Base-by-base conservation (phyloP, 2,113 vertebrate species). In the Rhinopithecus roxellana region DNA sequence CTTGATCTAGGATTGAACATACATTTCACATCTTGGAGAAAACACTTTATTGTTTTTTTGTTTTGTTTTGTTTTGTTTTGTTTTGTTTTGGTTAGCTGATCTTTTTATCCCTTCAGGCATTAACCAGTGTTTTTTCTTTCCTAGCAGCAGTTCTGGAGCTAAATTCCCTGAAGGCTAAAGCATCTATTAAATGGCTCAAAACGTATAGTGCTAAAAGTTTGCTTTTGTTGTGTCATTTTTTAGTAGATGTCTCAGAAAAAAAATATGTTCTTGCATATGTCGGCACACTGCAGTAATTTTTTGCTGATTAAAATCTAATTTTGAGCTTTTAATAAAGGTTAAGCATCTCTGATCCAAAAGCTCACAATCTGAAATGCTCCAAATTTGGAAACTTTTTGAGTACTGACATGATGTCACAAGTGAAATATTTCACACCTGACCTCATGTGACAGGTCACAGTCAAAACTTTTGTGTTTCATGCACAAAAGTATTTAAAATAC, bases 21-120 rank as follows among this genome's bases (percentile, higher is more conserved):
- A 27, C 77, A 90, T 97, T 98, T 97, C 83, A 97, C 38, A 96
- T 97, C 50, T 87, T 93, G 52, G 45, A 82, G 77, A 81, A 82
- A 98, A 98, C 17, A 55, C 6, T 55, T 55, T 55, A 52, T 50
- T 50, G 48, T 50, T 14, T 50, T 50, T 50, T 50, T 50, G 48
- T 50, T 50, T 48, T 48, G 48, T 48, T 48, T 50, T 50, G 48
- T 50, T 50, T 48, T 48, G 48, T 48, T 48, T 48, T 50, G 48
- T 50, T 50, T 50, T 50, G 48, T 92, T 93, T 95, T 67, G 35
- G 81, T 83, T 97, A 94, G 83, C 80, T 96, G 86, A 98, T 98
- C 92, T 94, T 97, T 98, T 98, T 96, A 97, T 96, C 94, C 89
- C 90, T 98, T 80, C 50, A 96, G 93, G 93, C 57, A 96, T 61